phyloP scores from a whole-genome alignment of 2,888 invertebrate species.

The Nomada goodeniana region DNA sequence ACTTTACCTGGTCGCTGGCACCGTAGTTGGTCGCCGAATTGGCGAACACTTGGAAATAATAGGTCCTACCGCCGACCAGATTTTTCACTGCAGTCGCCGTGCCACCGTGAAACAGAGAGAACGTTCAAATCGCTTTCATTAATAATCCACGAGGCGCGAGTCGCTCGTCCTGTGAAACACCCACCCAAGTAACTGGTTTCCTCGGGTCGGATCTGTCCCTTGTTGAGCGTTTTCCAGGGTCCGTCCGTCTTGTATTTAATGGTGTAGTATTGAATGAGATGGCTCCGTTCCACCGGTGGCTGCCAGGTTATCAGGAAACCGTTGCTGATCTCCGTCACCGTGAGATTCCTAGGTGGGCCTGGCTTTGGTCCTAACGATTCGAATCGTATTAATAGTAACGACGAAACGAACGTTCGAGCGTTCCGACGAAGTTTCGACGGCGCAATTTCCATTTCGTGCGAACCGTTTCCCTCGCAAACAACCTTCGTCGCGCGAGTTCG shows the following conservation, averaged over 20 bases:
- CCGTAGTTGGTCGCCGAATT: constrained; percentile 94
- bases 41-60: constrained; percentile 96
- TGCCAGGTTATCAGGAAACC: constrained; percentile 97
- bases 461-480: not conserved
- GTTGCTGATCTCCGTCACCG: constrained; percentile 94
- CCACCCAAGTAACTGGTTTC: constrained; percentile 94
- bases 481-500: not conserved
- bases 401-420: not conserved
- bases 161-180: constrained; percentile 39
- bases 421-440: no score
- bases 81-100: constrained; percentile 90
- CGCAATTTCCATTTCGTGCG: not conserved
- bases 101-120: constrained; percentile 19
- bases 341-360: constrained; percentile 95
- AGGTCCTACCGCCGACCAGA: constrained; percentile 95
- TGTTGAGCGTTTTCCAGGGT: constrained; percentile 94
- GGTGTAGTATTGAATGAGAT: constrained; percentile 94
- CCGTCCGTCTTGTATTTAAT: constrained; percentile 96
- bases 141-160: no score
- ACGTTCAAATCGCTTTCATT: not conserved
- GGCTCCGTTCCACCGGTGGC: constrained; percentile 92
- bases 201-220: constrained; percentile 94
- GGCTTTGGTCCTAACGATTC: constrained; percentile 93
- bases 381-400: constrained; percentile 23
- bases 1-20: constrained; percentile 94